Percentiles rank a stretch among this genome's conserved stretches.
phyloP scores from a whole-genome alignment of 2,797 vertebrate genomes.

The Pseudochromis fuscus region DNA sequence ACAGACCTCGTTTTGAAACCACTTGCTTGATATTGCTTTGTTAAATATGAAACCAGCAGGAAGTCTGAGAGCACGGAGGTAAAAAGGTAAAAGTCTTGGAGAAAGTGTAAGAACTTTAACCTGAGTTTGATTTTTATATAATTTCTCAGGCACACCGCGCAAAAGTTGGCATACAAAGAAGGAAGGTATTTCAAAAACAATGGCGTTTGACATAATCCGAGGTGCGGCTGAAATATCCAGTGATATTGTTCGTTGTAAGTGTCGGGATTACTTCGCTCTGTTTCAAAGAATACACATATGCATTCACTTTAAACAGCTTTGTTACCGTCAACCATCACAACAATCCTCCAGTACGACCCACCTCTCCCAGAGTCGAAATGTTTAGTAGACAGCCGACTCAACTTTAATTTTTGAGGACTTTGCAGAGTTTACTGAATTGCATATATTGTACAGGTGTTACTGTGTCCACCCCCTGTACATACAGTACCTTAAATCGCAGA shows the following conservation, averaged over 20 bases:
- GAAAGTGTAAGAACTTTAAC: too few species aligned
- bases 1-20: neutral
- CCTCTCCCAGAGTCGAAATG: conserved; percentile 10
- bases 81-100: too few species aligned
- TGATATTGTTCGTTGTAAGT: neutral
- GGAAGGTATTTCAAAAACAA: neutral
- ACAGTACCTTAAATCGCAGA: conserved; percentile 48
- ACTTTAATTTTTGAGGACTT: conserved; percentile 29
- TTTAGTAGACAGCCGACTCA: conserved; percentile 13
- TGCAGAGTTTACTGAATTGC: conserved; percentile 31
- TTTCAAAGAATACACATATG: conserved; percentile 12
- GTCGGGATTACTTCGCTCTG: neutral
- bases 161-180: neutral
- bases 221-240: neutral
- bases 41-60: too few species aligned
- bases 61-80: too few species aligned
- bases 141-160: neutral
- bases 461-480: conserved; percentile 52
- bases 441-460: conserved; percentile 53
- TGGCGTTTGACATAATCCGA: neutral
- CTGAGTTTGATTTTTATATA: neutral
- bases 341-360: neutral
- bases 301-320: neutral
- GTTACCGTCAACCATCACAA: neutral
- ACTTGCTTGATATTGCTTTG: neutral